Evolutionary conservation across 2,888 invertebrate genomes (phyloP).

Genomic region (Embidobia sp.): DNA sequence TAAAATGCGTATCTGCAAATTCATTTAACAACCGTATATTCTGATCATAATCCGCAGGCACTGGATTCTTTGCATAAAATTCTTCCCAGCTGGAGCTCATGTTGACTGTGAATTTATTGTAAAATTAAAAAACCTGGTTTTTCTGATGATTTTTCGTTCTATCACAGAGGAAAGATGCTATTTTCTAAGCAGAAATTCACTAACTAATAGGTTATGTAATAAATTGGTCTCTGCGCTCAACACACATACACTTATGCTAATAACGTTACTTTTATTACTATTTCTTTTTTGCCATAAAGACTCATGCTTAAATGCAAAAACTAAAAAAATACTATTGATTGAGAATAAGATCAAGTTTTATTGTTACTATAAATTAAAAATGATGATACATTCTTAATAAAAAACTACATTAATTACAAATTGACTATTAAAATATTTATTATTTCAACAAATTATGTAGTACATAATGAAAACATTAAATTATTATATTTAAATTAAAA

Average conservation of each 20-base stretch:
- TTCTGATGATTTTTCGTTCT: background rate
- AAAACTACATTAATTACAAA: too few relatives aligned
- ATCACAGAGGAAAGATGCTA: too few relatives aligned
- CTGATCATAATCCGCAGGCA: slow-evolving; percentile 90
- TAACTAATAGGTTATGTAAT: slow-evolving; percentile 2
- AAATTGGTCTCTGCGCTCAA: background rate
- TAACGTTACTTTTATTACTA: background rate
- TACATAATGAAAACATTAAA: too few relatives aligned
- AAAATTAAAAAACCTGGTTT: background rate
- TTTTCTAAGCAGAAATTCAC: background rate
- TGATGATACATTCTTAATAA: too few relatives aligned
- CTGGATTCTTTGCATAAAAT: slow-evolving; percentile 90
- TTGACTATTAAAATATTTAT: too few relatives aligned
- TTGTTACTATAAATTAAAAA: too few relatives aligned
- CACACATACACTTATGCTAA: too few relatives aligned
- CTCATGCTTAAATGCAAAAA: too few relatives aligned
- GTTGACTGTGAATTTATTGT: background rate
- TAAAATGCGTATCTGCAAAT: slow-evolving; percentile 88
- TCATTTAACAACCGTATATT: slow-evolving; percentile 87
- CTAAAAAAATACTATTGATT: too few relatives aligned
- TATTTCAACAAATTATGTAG: too few relatives aligned
- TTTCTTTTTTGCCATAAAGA: background rate
- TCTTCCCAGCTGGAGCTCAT: slow-evolving; percentile 89
- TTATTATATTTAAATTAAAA: too few relatives aligned
- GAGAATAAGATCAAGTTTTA: too few relatives aligned